These are phyloP conservation scores for Ptychobarbus kaznakovi DNA, from an alignment of 2,797 vertebrate genomes.

Conservation along the genomic window DNA sequence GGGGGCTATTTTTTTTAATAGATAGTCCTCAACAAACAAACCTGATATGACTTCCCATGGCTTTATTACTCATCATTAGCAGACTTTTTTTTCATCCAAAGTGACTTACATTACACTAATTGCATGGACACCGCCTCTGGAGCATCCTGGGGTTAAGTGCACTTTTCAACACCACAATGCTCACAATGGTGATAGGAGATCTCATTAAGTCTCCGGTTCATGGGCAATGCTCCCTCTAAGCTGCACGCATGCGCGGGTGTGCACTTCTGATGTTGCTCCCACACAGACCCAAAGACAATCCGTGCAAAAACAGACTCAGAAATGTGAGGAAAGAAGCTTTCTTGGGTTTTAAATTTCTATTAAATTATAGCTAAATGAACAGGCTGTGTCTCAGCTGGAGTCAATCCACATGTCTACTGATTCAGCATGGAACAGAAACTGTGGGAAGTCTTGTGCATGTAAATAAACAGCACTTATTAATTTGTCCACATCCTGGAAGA, in stretches of 20 bases:
- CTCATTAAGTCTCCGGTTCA: conserved; percentile 40
- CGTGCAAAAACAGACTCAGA: not conserved
- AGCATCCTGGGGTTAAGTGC: conserved; percentile 47
- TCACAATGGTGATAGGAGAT: conserved; percentile 24
- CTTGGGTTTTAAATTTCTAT: not conserved
- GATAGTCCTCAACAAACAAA: not conserved
- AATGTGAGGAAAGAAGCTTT: conserved; percentile 16
- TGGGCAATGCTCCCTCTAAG: not conserved
- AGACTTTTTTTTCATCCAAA: conserved; percentile 11
- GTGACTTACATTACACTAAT: conserved; percentile 43
- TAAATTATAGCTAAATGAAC: conserved; percentile 1
- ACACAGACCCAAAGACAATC: not conserved
- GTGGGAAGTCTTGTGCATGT: not conserved
- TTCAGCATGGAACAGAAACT: not conserved
- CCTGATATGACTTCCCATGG: not conserved
- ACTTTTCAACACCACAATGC: conserved; percentile 38
- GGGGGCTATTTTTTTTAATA: not conserved
- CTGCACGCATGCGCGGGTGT: not conserved
- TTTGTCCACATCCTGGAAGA: not conserved
- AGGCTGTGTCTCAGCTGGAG: not conserved
- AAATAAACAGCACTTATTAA: not conserved
- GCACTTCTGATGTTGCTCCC: not conserved
- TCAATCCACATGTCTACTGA: not conserved
- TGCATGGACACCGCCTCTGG: conserved; percentile 11
- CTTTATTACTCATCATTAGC: conserved; percentile 29